A percentile compares a stretch with the other conserved stretches of the same genome.
Evolutionary conservation across 2,797 vertebrate species (phyloP).

Genomic region (Momotus momota): DNA sequence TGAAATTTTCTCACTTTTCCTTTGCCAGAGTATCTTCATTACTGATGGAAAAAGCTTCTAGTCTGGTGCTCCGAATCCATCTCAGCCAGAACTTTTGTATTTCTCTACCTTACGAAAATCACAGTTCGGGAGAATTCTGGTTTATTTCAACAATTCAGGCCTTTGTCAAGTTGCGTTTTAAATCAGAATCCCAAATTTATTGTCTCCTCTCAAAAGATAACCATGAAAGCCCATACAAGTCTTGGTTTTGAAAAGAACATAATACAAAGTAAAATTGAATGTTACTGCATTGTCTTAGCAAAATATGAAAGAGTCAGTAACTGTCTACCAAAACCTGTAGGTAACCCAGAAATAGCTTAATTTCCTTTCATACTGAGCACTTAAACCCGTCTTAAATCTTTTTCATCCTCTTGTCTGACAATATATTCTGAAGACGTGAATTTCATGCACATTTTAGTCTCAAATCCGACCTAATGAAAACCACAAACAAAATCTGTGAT

Average conservation of each 20-base stretch:
- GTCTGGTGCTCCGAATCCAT: neutral
- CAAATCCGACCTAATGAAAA: constrained; percentile 2
- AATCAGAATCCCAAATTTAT: neutral
- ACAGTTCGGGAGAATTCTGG: neutral
- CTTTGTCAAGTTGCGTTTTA: neutral
- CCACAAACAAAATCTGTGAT: neutral
- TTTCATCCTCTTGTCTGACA: neutral
- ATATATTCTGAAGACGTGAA: neutral
- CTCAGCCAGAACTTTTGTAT: neutral
- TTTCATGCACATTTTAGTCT: neutral
- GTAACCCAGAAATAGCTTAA: neutral
- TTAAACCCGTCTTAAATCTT: constrained; percentile 4
- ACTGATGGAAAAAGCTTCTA: neutral
- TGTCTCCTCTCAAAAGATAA: neutral
- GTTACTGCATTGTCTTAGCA: neutral
- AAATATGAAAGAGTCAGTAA: neutral
- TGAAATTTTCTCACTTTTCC: neutral
- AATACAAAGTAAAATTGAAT: neutral
- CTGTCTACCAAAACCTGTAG: neutral
- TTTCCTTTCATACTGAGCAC: neutral
- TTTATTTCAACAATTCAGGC: neutral
- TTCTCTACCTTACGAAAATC: neutral
- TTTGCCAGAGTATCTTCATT: neutral
- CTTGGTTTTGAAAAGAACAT: neutral
- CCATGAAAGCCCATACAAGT: neutral